These are phyloP conservation scores for Sinonovacula constricta DNA, from an alignment of 1,140 invertebrate species.

Conservation along the genomic window DNA sequence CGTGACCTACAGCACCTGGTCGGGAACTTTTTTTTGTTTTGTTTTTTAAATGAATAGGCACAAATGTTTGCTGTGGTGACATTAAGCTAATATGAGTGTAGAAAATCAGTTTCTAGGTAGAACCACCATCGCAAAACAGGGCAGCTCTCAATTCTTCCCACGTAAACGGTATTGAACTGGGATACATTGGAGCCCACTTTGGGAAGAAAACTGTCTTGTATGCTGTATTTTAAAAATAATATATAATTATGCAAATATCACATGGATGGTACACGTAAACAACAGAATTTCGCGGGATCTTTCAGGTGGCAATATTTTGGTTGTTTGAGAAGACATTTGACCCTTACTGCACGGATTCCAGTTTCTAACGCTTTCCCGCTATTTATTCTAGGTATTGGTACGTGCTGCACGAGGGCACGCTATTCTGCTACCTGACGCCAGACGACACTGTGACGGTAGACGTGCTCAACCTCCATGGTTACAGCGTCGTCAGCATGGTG, in stretches of 20 bases:
- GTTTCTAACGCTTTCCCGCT: not conserved
- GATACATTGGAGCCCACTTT: too few species aligned
- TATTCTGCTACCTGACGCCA: conserved; percentile 66
- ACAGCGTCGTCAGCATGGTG: conserved; percentile 52
- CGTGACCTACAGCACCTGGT: too few species aligned
- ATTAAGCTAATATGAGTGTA: too few species aligned
- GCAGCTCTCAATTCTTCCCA: too few species aligned
- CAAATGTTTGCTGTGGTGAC: too few species aligned
- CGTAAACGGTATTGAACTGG: too few species aligned
- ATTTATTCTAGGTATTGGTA: conserved; percentile 67
- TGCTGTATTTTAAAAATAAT: not conserved
- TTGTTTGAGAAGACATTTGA: not conserved
- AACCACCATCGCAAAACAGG: too few species aligned
- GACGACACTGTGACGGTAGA: conserved; percentile 64
- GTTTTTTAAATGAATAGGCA: too few species aligned
- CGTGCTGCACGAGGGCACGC: conserved; percentile 57
- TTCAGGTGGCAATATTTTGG: not conserved
- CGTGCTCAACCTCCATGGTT: conserved; percentile 61
- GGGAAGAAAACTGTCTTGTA: not conserved
- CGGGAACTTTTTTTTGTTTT: too few species aligned
- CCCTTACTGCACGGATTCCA: not conserved
- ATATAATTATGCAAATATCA: not conserved
- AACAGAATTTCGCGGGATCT: not conserved
- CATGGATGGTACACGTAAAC: not conserved
- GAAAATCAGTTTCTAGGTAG: too few species aligned